These are phyloP conservation scores for Hippasteria phrygiana DNA, from an alignment of 53 echinoderm and acorn worm species.

Conservation along the genomic window DNA sequence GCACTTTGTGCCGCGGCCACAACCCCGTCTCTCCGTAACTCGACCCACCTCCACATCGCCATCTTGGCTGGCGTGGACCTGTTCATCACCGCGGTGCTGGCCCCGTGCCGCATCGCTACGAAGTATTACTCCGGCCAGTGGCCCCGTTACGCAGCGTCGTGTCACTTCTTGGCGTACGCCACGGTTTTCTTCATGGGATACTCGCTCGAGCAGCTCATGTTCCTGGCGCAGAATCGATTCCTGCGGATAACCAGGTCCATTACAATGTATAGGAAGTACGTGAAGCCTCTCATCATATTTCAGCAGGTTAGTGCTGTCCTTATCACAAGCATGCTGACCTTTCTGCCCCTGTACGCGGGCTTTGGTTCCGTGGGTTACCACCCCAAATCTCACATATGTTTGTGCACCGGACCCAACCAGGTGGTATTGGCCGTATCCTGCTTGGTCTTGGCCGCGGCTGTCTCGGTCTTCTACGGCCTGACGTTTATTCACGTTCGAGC, in stretches of 20 bases:
- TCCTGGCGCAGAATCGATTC: not conserved
- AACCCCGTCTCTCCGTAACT: conserved; percentile 2
- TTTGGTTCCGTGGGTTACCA: not conserved
- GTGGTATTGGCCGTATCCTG: not conserved
- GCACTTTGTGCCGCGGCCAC: not conserved
- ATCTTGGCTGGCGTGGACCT: not conserved
- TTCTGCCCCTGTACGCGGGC: not conserved
- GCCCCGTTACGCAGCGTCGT: not conserved
- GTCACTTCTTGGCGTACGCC: not conserved
- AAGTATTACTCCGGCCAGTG: not conserved
- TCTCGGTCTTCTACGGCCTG: not conserved
- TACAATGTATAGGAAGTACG: not conserved
- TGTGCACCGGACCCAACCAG: not conserved
- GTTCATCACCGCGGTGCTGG: not conserved
- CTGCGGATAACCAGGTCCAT: not conserved
- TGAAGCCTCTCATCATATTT: not conserved
- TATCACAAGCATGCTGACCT: not conserved
- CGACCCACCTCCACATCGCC: conserved; percentile 6
- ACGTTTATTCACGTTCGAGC: conserved; percentile 10
- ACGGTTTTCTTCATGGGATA: not conserved
- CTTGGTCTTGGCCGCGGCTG: not conserved
- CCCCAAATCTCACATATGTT: not conserved
- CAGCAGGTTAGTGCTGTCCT: not conserved
- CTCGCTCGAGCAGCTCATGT: not conserved
- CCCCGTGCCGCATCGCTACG: conserved; percentile 4